phyloP scores from a whole-genome alignment of 2,888 invertebrate species.

The Tineola bisselliella region DNA sequence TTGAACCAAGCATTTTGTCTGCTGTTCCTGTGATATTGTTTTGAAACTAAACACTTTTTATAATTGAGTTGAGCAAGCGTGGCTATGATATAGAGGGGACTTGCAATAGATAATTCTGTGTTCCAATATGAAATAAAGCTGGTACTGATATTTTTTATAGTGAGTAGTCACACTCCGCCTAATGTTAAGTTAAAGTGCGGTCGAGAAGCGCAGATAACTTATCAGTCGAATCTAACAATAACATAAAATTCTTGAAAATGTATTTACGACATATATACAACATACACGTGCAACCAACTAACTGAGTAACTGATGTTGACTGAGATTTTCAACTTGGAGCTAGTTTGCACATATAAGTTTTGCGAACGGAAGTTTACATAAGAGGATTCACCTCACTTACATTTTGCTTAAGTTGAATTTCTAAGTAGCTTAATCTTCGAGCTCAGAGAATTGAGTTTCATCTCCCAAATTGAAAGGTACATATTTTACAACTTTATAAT shows the following conservation, averaged over 20 bases:
- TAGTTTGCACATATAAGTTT: not conserved
- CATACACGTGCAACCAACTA: not conserved
- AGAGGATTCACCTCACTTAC: constrained; percentile 12
- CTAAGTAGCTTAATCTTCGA: constrained; percentile 5
- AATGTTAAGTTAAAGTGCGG: too few species aligned
- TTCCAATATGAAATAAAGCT: too few species aligned
- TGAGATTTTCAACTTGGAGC: not conserved
- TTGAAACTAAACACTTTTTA: too few species aligned
- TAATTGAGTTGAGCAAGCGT: too few species aligned
- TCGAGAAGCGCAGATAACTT: too few species aligned
- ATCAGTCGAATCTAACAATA: too few species aligned
- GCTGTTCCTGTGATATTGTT: too few species aligned
- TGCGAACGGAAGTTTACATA: constrained; percentile 10
- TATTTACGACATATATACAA: not conserved
- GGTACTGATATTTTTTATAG: too few species aligned
- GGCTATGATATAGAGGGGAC: too few species aligned
- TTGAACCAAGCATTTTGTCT: too few species aligned
- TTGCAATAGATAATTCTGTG: too few species aligned
- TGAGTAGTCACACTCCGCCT: too few species aligned
- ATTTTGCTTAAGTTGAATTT: constrained; percentile 13
- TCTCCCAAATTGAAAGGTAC: not conserved
- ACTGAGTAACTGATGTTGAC: not conserved
- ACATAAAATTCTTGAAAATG: not conserved
- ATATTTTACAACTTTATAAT: not conserved
- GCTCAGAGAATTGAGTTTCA: not conserved